phyloP scores from a whole-genome alignment of 2,888 invertebrate genomes.

The Trichogramma dendrolimi region DNA sequence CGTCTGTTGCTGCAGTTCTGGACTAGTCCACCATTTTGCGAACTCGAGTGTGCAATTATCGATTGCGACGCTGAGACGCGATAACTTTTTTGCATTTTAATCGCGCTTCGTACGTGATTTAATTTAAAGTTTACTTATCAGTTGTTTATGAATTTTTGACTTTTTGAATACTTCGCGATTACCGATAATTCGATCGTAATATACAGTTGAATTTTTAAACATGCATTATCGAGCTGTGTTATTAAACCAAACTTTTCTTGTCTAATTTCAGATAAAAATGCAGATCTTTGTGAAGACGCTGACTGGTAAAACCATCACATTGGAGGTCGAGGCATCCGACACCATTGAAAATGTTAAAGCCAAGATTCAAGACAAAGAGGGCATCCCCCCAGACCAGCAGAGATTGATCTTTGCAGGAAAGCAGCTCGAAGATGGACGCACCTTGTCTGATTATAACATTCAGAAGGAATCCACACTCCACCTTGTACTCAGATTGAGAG shows the following conservation, averaged over 20 bases:
- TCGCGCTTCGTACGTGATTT: too few species aligned
- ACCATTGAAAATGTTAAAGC: constrained; percentile 33
- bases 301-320: constrained; percentile 35
- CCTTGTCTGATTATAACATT: constrained; percentile 36
- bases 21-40: too few species aligned
- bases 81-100: too few species aligned
- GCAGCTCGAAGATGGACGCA: constrained; percentile 35
- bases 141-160: too few species aligned
- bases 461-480: constrained; percentile 37
- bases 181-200: too few species aligned
- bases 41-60: too few species aligned
- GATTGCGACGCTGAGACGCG: too few species aligned
- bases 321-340: constrained; percentile 33
- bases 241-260: not conserved
- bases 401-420: constrained; percentile 37
- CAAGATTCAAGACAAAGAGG: constrained; percentile 38
- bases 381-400: constrained; percentile 36
- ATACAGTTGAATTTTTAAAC: too few species aligned
- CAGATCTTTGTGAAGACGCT: constrained; percentile 39
- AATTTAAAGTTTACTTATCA: too few species aligned
- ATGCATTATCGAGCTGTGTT: not conserved
- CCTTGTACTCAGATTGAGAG: constrained; percentile 34
- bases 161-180: too few species aligned
- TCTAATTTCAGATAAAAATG: constrained; percentile 28
- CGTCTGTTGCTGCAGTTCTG: too few species aligned